Evolutionary conservation across 2,888 invertebrate genomes (phyloP).

Genomic region (Osmoderma eremita): DNA sequence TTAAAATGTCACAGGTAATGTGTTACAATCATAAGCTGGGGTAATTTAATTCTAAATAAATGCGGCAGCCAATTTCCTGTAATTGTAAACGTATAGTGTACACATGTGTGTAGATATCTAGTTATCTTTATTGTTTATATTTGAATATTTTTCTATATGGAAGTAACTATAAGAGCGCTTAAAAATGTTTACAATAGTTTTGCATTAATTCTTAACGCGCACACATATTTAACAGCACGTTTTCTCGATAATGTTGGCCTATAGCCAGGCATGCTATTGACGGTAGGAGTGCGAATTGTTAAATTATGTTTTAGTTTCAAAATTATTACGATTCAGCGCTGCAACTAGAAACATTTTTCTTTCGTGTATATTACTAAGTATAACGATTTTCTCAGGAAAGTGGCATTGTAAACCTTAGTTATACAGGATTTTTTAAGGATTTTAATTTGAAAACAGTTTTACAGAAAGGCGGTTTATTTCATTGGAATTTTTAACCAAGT

Average conservation of each 20-base stretch:
- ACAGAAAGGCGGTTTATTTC: too few relatives aligned
- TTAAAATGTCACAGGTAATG: constrained; percentile 26
- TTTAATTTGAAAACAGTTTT: too few relatives aligned
- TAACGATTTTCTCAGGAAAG: too few relatives aligned
- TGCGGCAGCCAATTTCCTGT: constrained; percentile 9
- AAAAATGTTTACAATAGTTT: constrained; percentile 22
- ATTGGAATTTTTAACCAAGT: too few relatives aligned
- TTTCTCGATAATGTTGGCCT: constrained; percentile 24
- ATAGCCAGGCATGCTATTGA: constrained; percentile 11
- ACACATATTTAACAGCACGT: constrained; percentile 27
- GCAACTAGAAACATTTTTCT: too few relatives aligned
- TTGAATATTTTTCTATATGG: constrained; percentile 18
- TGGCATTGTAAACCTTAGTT: too few relatives aligned
- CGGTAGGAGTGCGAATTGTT: constrained; percentile 11
- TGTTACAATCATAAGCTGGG: constrained; percentile 7
- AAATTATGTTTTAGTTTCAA: too few relatives aligned
- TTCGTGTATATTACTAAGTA: too few relatives aligned
- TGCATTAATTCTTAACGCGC: constrained; percentile 14
- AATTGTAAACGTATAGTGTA: not conserved
- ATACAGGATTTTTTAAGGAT: too few relatives aligned
- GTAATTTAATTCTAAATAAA: constrained; percentile 5
- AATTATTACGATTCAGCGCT: too few relatives aligned
- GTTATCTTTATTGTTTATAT: constrained; percentile 9
- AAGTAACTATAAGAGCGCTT: constrained; percentile 12
- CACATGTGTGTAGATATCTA: not conserved